Percentiles rank a stretch among this genome's conserved stretches.
Evolutionary conservation across 2,888 invertebrate genomes (phyloP).

Genomic region (Microdon myrmicae): DNA sequence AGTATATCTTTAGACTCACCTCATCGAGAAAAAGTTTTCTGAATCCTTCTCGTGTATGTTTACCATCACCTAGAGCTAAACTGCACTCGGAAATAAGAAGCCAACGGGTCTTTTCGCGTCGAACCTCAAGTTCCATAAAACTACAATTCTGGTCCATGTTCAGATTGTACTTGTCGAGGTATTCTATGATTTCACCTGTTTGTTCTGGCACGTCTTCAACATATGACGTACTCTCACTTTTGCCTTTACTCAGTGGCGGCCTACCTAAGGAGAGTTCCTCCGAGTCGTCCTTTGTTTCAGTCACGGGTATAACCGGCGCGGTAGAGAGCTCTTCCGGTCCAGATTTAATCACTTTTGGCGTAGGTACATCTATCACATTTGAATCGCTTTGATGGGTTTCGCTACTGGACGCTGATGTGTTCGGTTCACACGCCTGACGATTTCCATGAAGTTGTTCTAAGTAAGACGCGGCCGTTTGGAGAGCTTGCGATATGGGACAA

Average conservation of each 20-base stretch:
- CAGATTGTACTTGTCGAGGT: conserved; percentile 64
- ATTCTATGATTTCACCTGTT: conserved; percentile 57
- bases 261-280: conserved; percentile 8
- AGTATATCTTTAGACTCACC: conserved; percentile 59
- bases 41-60: conserved; percentile 66
- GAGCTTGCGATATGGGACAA: conserved; percentile 60
- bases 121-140: conserved; percentile 66
- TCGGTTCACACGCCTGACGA: conserved; percentile 10
- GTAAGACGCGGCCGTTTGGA: conserved; percentile 62
- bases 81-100: conserved; percentile 67
- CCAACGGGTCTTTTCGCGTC: conserved; percentile 67
- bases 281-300: conserved; percentile 10
- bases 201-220: conserved; percentile 60
- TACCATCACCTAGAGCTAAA: conserved; percentile 65
- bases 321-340: conserved; percentile 6
- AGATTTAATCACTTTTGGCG: not conserved
- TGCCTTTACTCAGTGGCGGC: conserved; percentile 7
- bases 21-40: conserved; percentile 64
- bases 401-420: not conserved
- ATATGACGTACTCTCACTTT: conserved; percentile 4
- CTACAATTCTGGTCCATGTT: conserved; percentile 66
- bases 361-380: conserved; percentile 30
- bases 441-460: conserved; percentile 62
- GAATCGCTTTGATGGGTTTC: conserved; percentile 14
- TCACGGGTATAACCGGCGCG: conserved; percentile 14